Conservation (phyloP, 2,113 vertebrate species). For the Salvelinus namaycush region DNA sequence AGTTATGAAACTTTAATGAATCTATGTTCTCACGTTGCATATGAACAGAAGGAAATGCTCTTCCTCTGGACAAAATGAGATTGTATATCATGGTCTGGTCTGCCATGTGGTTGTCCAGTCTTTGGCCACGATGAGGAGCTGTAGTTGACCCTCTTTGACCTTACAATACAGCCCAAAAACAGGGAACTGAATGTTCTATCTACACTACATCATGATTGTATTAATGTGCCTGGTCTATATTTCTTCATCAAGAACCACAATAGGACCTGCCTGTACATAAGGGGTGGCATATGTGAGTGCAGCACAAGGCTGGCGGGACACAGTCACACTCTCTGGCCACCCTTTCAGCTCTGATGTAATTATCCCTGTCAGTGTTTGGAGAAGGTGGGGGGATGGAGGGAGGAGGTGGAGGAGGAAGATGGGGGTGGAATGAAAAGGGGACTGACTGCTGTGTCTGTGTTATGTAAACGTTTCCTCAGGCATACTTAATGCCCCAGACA, state of each 20-base stretch:
- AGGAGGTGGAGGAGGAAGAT: constrained; percentile 43
- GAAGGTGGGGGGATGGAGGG: constrained; percentile 17
- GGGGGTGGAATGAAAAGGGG: constrained; percentile 64
- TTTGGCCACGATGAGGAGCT: background rate
- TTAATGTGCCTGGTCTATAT: background rate
- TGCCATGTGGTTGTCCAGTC: background rate
- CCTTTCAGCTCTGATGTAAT: constrained; percentile 37
- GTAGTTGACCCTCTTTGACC: background rate
- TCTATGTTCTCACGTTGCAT: constrained; percentile 43
- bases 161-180: background rate
- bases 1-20: constrained; percentile 57
- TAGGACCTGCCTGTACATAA: constrained; percentile 1
- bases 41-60: constrained; percentile 36
- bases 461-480: constrained; percentile 68
- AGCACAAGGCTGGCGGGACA: constrained; percentile 26
- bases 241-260: background rate
- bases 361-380: constrained; percentile 20
- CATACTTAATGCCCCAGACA: constrained; percentile 73
- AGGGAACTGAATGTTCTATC: background rate
- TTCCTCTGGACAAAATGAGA: constrained; percentile 24
- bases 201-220: background rate
- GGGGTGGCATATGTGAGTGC: constrained; percentile 38
- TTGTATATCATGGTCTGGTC: constrained; percentile 19
- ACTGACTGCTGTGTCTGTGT: constrained; percentile 38
- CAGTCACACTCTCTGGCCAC: constrained; percentile 12